Evolutionary conservation across 2,797 vertebrate genomes (phyloP).

Genomic region (Thunnus albacares): DNA sequence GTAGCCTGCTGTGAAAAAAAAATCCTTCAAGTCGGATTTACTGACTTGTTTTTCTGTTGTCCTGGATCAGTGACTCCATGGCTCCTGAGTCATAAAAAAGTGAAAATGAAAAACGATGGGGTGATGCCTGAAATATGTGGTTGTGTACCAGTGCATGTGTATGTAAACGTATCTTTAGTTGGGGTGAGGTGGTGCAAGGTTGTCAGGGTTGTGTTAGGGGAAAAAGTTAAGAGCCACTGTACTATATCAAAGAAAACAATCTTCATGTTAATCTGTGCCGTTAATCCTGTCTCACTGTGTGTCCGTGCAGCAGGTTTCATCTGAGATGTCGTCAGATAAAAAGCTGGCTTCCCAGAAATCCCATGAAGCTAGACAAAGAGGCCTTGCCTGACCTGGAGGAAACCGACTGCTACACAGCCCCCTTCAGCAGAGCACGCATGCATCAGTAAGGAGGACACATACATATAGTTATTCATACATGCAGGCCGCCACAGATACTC

Average conservation of each 20-base stretch:
- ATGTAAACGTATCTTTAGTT: conserved; percentile 13
- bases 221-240: conserved; percentile 16
- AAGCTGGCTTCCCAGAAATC: conserved; percentile 96
- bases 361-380: conserved; percentile 99
- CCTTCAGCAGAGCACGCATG: conserved; percentile 96
- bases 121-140: background rate
- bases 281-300: conserved; percentile 59
- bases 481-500: background rate
- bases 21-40: conserved; percentile 28
- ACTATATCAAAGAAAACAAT: conserved; percentile 54
- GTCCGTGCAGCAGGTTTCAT: conserved; percentile 88
- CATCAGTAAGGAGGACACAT: conserved; percentile 90
- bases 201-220: conserved; percentile 2
- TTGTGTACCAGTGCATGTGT: background rate
- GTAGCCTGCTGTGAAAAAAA: conserved; percentile 21
- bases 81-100: conserved; percentile 11
- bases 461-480: background rate
- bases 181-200: background rate
- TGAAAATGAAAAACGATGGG: conserved; percentile 33
- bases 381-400: conserved; percentile 96
- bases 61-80: conserved; percentile 7
- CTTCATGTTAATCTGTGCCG: conserved; percentile 54
- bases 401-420: conserved; percentile 97
- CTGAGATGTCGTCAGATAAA: conserved; percentile 93
- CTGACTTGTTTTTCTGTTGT: conserved; percentile 17